Conservation (phyloP, 2,797 vertebrate species). For the Alca torda region DNA sequence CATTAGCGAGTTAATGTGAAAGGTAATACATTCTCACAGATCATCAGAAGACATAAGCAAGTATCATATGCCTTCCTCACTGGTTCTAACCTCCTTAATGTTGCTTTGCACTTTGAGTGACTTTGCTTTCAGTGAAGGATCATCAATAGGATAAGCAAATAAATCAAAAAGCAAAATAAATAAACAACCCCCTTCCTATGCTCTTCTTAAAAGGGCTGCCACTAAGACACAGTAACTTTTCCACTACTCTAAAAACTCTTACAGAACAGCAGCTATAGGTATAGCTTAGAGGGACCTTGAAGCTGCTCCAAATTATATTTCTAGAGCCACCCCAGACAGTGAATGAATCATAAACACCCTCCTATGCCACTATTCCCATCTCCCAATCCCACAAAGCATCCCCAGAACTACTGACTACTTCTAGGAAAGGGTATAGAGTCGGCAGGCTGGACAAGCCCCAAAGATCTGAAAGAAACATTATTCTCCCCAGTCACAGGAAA, state of each 20-base stretch:
- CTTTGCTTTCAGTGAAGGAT: not conserved
- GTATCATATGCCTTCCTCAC: not conserved
- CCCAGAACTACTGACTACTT: not conserved
- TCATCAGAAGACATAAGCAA: not conserved
- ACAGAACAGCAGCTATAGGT: not conserved
- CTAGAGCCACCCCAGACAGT: rapidly evolving
- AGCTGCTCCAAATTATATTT: not conserved
- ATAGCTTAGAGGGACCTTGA: not conserved
- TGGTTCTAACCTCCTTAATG: not conserved
- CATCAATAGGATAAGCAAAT: not conserved
- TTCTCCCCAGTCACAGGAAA: rapidly evolving
- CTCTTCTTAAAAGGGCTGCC: not conserved
- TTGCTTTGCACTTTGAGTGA: not conserved
- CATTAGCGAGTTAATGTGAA: not conserved
- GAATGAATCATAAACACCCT: not conserved
- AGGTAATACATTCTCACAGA: not conserved
- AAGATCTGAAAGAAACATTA: not conserved
- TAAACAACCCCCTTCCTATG: not conserved
- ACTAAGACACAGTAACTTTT: not conserved
- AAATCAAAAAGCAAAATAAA: not conserved
- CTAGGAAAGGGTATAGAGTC: rapidly evolving
- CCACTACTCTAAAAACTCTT: not conserved
- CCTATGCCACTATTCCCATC: not conserved
- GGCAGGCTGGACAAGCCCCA: not conserved
- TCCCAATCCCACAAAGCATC: not conserved